A percentile compares a stretch with the other conserved stretches of the same genome.
Evolutionary conservation across 1,140 invertebrate genomes (phyloP).

Genomic region (Drosophila erecta): DNA sequence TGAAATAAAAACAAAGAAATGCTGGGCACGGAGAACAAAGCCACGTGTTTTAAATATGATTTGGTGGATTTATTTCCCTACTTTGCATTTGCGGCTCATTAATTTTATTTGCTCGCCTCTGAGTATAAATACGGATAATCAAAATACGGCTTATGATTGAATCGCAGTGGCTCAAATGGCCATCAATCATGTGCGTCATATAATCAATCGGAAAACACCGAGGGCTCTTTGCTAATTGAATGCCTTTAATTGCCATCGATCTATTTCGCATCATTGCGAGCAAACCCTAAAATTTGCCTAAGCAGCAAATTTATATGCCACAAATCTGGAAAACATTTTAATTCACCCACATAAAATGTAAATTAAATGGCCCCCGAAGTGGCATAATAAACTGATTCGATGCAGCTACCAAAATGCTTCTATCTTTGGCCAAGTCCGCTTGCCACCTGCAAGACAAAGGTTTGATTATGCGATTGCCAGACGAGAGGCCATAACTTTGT

Average conservation of each 20-base stretch:
- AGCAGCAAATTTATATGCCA: constrained; percentile 12
- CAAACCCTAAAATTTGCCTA: background rate
- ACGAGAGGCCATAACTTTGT: constrained; percentile 51
- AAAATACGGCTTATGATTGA: constrained; percentile 9
- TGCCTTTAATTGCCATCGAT: constrained; percentile 6
- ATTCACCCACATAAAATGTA: constrained; percentile 9
- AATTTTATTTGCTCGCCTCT: constrained; percentile 27
- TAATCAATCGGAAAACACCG: constrained; percentile 11
- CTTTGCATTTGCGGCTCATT: constrained; percentile 50
- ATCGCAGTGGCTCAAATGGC: background rate
- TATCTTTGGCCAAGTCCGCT: constrained; percentile 6
- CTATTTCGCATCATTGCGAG: background rate
- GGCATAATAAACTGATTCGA: constrained; percentile 52
- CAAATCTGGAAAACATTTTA: constrained; percentile 24
- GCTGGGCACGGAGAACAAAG: constrained; percentile 8
- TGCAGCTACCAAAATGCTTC: constrained; percentile 22
- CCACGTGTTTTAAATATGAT: constrained; percentile 52
- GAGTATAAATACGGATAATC: constrained; percentile 1
- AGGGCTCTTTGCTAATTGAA: constrained; percentile 11
- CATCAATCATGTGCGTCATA: constrained; percentile 18
- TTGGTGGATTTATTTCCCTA: constrained; percentile 40
- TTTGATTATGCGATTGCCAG: constrained; percentile 53
- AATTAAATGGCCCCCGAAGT: constrained; percentile 31
- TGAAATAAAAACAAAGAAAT: constrained; percentile 13
- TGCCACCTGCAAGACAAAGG: constrained; percentile 51